Base-by-base conservation (phyloP, 1,140 invertebrate species). In the Zaprionus inermis region DNA sequence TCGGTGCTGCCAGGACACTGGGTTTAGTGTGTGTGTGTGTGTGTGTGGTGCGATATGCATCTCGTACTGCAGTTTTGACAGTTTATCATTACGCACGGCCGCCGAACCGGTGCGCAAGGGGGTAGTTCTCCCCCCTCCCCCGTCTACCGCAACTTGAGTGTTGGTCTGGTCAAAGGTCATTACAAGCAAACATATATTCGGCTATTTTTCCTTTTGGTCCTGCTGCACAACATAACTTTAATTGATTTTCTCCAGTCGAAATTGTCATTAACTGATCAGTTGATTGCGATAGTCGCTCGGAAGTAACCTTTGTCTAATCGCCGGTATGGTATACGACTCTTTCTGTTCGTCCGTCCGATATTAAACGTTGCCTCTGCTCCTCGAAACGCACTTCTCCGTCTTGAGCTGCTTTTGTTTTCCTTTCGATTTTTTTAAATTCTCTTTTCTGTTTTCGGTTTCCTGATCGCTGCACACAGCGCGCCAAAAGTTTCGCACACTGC, bases 221-320 rank as follows among this genome's bases (percentile, higher is more conserved):
- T 18, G 41, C 44, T 49, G 44, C 22, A n/a, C 16, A 49, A 49
- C 70, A 30, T 44, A 12, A 79, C 81, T 86, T 81, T 85, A 85
- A 85, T 85, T 85, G 82, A 85, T 85, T 85, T 85, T 88, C 74
- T 78, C 77, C 81, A 76, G 65, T 66, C 58, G 64, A 12, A 49
- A 49, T 49, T 46, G 52, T 83, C 80, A 83, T 82, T 82, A 83
- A 72, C 64, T 34, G 66, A 65, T 75, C 46, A 12, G 56, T 51
- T 55, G 38, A 4, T 9, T 10, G 51, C 69, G 79, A 81, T 81
- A 81, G 56, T 22, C 44, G 41, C 11, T 28, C 28, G 12, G 28
- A 18, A 66, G 28, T 34, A 56, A 56, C 20, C 51, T 22, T n/a
- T 54, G n/a, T 10, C 20, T 28, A 54, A 54, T 28, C 51, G 51